Conservation (phyloP, 2,888 invertebrate genomes). For the Abrostola tripartita region DNA sequence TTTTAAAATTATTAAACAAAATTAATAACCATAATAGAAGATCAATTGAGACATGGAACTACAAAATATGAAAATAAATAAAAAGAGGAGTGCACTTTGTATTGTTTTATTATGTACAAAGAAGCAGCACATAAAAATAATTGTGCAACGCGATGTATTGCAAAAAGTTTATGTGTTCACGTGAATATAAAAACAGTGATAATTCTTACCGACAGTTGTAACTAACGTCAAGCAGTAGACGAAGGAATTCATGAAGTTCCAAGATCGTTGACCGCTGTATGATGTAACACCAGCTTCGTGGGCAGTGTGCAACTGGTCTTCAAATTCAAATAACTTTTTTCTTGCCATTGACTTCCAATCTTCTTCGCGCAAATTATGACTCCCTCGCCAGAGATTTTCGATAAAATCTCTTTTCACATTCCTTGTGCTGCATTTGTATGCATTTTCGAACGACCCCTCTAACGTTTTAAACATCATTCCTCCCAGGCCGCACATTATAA, state of each 20-base stretch:
- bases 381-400: slow-evolving; percentile 93
- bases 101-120: slow-evolving; percentile 24
- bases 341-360: slow-evolving; percentile 97
- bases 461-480: slow-evolving; percentile 94
- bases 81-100: slow-evolving; percentile 10
- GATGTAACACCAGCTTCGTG: slow-evolving; percentile 95
- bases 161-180: background rate
- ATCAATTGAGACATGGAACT: background rate
- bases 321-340: slow-evolving; percentile 93
- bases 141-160: background rate
- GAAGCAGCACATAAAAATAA: background rate
- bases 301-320: slow-evolving; percentile 94
- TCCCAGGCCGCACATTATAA: slow-evolving; percentile 93
- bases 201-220: slow-evolving; percentile 95
- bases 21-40: background rate
- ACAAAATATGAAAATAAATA: slow-evolving; percentile 15
- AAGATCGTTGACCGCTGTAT: slow-evolving; percentile 94
- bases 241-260: slow-evolving; percentile 96
- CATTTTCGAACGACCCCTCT: slow-evolving; percentile 95
- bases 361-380: slow-evolving; percentile 94
- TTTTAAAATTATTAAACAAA: background rate
- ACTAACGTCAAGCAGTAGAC: slow-evolving; percentile 95
- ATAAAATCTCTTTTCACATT: slow-evolving; percentile 95
- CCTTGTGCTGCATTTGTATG: slow-evolving; percentile 96
- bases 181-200: slow-evolving; percentile 7